Evolutionary conservation across 1,140 invertebrate species (phyloP).

Genomic region (Drosophila cardini): DNA sequence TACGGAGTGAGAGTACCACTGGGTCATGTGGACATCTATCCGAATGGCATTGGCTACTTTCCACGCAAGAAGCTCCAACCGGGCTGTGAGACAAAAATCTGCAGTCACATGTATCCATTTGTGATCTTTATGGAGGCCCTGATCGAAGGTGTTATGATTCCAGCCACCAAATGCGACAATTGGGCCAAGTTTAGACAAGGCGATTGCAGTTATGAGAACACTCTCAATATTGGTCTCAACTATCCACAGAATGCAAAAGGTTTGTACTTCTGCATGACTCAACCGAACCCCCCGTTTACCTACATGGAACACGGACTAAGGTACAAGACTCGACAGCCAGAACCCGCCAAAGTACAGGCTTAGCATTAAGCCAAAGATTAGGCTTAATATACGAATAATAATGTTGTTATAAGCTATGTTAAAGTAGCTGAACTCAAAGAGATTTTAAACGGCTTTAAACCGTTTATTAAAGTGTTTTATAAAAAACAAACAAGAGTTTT

Average conservation of each 20-base stretch:
- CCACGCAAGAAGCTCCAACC: slow-evolving; percentile 72
- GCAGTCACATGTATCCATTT: slow-evolving; percentile 81
- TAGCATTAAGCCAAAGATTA: slow-evolving; percentile 5
- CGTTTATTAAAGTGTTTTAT: too few relatives aligned
- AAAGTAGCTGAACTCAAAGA: background rate
- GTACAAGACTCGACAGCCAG: slow-evolving; percentile 51
- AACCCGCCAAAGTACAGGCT: background rate
- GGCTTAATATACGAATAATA: slow-evolving; percentile 30
- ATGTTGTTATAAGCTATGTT: slow-evolving; percentile 41
- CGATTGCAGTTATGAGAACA: slow-evolving; percentile 72
- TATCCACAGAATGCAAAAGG: slow-evolving; percentile 66
- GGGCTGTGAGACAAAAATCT: slow-evolving; percentile 71
- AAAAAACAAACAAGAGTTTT: too few relatives aligned
- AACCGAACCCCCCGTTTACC: slow-evolving; percentile 77
- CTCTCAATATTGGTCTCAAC: slow-evolving; percentile 69
- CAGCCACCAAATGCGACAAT: slow-evolving; percentile 79
- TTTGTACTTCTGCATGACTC: slow-evolving; percentile 75
- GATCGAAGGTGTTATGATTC: slow-evolving; percentile 74
- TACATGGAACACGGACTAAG: slow-evolving; percentile 76
- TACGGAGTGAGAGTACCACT: slow-evolving; percentile 72
- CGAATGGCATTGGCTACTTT: slow-evolving; percentile 79
- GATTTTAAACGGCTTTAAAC: background rate
- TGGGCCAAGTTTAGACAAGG: slow-evolving; percentile 76
- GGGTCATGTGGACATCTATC: slow-evolving; percentile 78
- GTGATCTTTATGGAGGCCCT: slow-evolving; percentile 80